Evolutionary conservation across 2,113 vertebrate species (phyloP), one percentile per base, ranked within the genome.

Genomic region (Redunca redunca): DNA sequence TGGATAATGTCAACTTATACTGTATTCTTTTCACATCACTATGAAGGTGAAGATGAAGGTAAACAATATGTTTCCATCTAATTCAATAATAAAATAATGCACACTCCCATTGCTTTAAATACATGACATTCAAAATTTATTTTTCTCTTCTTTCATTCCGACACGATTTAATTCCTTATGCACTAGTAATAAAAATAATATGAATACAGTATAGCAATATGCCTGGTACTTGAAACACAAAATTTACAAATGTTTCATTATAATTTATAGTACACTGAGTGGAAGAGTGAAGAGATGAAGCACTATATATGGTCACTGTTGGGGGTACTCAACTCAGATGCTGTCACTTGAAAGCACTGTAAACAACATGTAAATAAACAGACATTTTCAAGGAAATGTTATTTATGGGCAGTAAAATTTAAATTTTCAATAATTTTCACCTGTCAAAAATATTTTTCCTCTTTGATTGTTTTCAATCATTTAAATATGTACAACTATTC

Each of bases 321-420:
- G 58, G 14, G 30, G 64, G 25, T 90, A 92, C 28, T 40, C 46
- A 93, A 93, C 46, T 62, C 74, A 80, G 88, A 48, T 67, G 6
- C 1, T 67, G 28, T 11, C 48, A 64, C 50, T 53, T 55, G 40
- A 77, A 95, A 95, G 46, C 53, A 71, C 3, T 6, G 48, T 0
- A 93, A 33, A 96, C 10, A 85, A 43, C 12, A 58, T 6, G 33
- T n/a, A 94, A 88, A 85, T 80, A 93, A 85, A 85, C 40, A 26
- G 80, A 17, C 19, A 53, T 74, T 85, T 89, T 82, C 40, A 92
- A 57, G 12, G 86, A 94, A 90, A 71, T 13, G 19, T 74, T 92
- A 95, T 25, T 92, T 80, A 95, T 25, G 36, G 57, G 91, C 10
- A 93, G n/a, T 33, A 9, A 96, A 89, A 89, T 53, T 91, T 91